Base-by-base conservation (phyloP, 2,113 vertebrate species). In the Tragulus kanchil region DNA sequence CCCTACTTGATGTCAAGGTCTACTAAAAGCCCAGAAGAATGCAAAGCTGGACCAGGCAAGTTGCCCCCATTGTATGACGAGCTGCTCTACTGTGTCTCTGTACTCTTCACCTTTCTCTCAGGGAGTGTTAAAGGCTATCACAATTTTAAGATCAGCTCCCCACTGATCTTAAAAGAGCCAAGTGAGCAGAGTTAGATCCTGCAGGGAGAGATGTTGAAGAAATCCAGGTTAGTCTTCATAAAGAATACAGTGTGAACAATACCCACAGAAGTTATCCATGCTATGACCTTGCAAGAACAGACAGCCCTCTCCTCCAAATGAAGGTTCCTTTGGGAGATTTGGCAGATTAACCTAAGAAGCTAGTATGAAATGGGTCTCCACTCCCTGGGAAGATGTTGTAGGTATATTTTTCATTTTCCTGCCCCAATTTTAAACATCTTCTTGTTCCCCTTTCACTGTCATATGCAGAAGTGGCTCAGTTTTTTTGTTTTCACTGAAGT, bases 391-490 rank as follows among this genome's bases (percentile, higher is more conserved):
- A 1, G 12, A 62, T 45, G 42, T 42, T 14, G 19, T 73, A 17
- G 10, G 48, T 25, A 26, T 23, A 61, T 4, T 28, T 36, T 69
- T 59, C 52, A 85, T 28, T 85, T 65, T 16, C 89, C 56, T 62
- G 9, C 3, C 17, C 8, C 5, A n/a, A 23, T 64, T 62, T 82
- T 21, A 5, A 8, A 8, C 16, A 16, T 5, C 17, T 1, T 65
- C 28, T 15, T 4, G 0, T 65, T 65, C 77, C 42, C 42, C 42
- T 10, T 52, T 19, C 56, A 23, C 17, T 17, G 19, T 16, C 8
- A 52, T 23, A 23, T 5, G 5, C 31, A 21, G 2, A 2, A 7
- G 6, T 8, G n/a, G 15, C 3, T 21, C 0, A 26, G 8, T 9
- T 36, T 15, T 14, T 12, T 5, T 67, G 3, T n/a, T n/a, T 28